Evolutionary conservation across 2,113 vertebrate species (phyloP), one percentile per base, ranked within the genome.

Genomic region (Chaetops frenatus): DNA sequence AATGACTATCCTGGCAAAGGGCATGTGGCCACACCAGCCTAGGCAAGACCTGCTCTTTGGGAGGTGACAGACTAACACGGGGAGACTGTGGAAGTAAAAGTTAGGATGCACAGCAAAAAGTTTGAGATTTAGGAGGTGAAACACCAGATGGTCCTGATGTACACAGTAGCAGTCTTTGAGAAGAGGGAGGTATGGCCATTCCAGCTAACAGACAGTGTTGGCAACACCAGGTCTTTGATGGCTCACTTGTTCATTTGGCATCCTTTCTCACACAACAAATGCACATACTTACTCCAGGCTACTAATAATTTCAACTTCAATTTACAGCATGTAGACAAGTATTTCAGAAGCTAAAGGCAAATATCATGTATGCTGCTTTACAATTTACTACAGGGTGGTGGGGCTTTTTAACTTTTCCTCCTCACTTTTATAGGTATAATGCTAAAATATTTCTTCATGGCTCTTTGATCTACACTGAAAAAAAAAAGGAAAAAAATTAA

Each of bases 21-120:
- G 19, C 53, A 54, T 0, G 0, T 7, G 33, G 38, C 19, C 74
- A 42, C 74, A 13, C 0, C 1, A 51, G 62, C 38, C 62, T 13
- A 23, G 2, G 0, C n/a, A 61, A 5, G 11, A 61, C 33, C 53
- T 33, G 44, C 40, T 69, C 67, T 38, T 66, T 24, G 36, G 35
- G 9, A 48, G 36, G 42, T 1, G 1, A 58, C 62, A 51, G 18
- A 54, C 28, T 38, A 47, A 10, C 2, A 0, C 0, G 0, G 13
- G 15, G 8, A 77, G 14, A 29, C 36, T 23, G 22, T 9, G 9
- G 61, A 64, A 88, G 25, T 3, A 53, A 3, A 84, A 73, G 9
- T 20, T 45, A 64, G 61, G 29, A 51, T 5, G 15, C 7, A 65
- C 10, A 80, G 40, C 16, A 72, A 48, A 61, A 86, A 18, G 2